phyloP scores from a whole-genome alignment of 2,797 vertebrate species.

The Spinus pinus region DNA sequence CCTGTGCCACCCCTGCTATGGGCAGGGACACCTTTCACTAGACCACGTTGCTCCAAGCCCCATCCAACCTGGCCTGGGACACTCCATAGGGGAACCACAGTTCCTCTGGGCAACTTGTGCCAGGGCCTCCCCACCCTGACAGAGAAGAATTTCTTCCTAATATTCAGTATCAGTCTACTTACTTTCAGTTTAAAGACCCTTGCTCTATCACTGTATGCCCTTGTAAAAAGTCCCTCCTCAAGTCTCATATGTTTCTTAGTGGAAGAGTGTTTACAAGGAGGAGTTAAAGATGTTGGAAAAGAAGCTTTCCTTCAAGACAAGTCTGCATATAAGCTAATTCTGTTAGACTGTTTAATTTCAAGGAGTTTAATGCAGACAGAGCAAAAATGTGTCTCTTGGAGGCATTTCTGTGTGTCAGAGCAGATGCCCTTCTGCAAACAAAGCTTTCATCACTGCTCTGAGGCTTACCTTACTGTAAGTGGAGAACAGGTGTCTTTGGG shows the following conservation, averaged over 20 bases:
- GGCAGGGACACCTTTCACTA: neutral
- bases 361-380: neutral
- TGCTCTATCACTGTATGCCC: neutral
- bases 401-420: neutral
- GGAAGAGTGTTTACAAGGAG: neutral
- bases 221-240: neutral
- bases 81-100: neutral
- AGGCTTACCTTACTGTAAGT: neutral
- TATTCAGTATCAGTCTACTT: neutral
- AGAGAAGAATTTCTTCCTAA: neutral
- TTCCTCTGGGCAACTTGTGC: neutral
- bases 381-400: neutral
- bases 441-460: neutral
- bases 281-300: neutral
- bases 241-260: neutral
- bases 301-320: neutral
- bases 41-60: neutral
- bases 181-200: neutral
- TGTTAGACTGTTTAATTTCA: neutral
- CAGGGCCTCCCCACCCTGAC: neutral
- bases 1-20: neutral
- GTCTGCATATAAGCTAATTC: neutral
- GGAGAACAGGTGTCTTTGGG: accelerated
- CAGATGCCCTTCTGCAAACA: neutral
- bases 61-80: neutral